phyloP scores from a whole-genome alignment of 2,888 invertebrate species.

The Ochlodes sylvanus region DNA sequence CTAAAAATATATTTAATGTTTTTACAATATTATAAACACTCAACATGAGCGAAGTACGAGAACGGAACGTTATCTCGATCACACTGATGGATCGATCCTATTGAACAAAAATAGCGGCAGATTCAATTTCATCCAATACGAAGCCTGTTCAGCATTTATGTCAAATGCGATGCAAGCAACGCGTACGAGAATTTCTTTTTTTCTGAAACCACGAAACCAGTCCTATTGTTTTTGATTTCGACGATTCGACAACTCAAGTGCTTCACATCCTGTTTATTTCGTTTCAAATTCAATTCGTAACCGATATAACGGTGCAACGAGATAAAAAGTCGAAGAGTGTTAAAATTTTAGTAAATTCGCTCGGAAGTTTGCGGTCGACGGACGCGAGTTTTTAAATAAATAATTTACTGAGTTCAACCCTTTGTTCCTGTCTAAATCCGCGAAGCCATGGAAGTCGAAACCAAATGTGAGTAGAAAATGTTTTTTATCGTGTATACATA shows the following conservation, averaged over 20 bases:
- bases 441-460: slow-evolving; percentile 73
- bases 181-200: slow-evolving; percentile 50
- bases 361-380: slow-evolving; percentile 53
- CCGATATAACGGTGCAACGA: slow-evolving; percentile 63
- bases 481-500: slow-evolving; percentile 25
- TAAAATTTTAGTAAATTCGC: slow-evolving; percentile 53
- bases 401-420: slow-evolving; percentile 35
- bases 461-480: slow-evolving; percentile 67
- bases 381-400: slow-evolving; percentile 51
- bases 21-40: no score
- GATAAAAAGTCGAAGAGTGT: slow-evolving; percentile 53
- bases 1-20: no score
- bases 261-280: slow-evolving; percentile 57
- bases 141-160: slow-evolving; percentile 55
- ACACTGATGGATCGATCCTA: slow-evolving; percentile 50
- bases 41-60: no score
- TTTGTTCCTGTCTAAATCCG: slow-evolving; percentile 46
- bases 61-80: slow-evolving; percentile 37
- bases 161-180: slow-evolving; percentile 53
- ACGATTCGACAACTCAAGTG: slow-evolving; percentile 41
- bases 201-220: slow-evolving; percentile 44
- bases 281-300: slow-evolving; percentile 64
- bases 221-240: slow-evolving; percentile 40
- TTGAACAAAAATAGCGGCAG: slow-evolving; percentile 60
- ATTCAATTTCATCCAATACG: slow-evolving; percentile 73